These are phyloP conservation scores for Muscidifurax raptorellus DNA, from an alignment of 1,140 invertebrate genomes.

Conservation along the genomic window DNA sequence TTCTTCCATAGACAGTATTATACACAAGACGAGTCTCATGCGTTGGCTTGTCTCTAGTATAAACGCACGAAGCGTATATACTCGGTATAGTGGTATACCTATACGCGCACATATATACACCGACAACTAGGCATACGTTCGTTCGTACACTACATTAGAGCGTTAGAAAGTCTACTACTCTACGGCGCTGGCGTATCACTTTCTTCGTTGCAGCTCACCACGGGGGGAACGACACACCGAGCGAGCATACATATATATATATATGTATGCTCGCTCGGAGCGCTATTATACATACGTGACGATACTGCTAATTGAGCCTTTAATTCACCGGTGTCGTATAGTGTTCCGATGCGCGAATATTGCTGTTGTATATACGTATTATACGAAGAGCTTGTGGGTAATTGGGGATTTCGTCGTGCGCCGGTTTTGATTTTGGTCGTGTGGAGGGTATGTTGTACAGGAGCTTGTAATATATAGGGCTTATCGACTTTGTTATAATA, in stretches of 20 bases:
- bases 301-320: constrained; percentile 27
- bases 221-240: neutral
- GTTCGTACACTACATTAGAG: constrained; percentile 4
- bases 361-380: too few relatives aligned
- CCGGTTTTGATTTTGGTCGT: too few relatives aligned
- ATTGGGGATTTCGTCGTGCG: too few relatives aligned
- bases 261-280: neutral
- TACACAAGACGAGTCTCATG: constrained; percentile 1
- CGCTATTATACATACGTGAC: constrained; percentile 19
- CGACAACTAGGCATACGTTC: neutral
- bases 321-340: neutral
- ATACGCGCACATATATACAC: neutral
- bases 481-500: too few relatives aligned
- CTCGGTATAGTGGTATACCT: too few relatives aligned
- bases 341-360: too few relatives aligned
- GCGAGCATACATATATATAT: neutral
- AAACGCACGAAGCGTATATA: neutral
- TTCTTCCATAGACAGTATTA: neutral
- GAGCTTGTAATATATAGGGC: too few relatives aligned
- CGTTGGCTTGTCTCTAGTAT: neutral
- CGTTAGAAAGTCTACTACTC: constrained; percentile 28
- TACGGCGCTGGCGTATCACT: constrained; percentile 18
- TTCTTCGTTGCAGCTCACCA: constrained; percentile 18
- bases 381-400: too few relatives aligned
- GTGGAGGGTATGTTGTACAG: too few relatives aligned